Conservation (phyloP, 2,888 invertebrate genomes). For the Agrochola litura region DNA sequence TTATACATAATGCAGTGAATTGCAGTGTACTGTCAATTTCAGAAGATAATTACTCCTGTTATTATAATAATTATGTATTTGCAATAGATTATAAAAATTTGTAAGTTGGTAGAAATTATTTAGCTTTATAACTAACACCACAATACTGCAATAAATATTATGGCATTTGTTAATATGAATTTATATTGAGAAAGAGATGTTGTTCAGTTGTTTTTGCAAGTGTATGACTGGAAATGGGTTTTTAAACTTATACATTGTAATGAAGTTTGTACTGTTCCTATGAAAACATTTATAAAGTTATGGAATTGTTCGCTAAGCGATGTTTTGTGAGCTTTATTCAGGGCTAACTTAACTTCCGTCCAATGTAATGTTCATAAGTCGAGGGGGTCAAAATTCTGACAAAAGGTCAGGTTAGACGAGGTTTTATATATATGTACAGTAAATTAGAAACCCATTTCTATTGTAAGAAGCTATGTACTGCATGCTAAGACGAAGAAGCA, state of each 20-base stretch:
- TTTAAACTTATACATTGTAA: constrained; percentile 44
- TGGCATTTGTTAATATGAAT: constrained; percentile 16
- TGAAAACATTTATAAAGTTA: constrained; percentile 27
- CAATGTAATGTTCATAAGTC: constrained; percentile 56
- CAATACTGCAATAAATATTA: constrained; percentile 9
- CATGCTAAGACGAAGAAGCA: constrained; percentile 13
- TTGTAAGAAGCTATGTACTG: constrained; percentile 37
- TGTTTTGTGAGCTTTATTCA: constrained; percentile 58
- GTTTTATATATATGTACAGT: constrained; percentile 43
- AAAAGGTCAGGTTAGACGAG: constrained; percentile 11
- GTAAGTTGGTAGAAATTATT: constrained; percentile 12
- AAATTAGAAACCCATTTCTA: constrained; percentile 61
- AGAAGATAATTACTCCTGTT: background rate
- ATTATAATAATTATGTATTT: constrained; percentile 13
- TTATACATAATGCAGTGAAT: constrained; percentile 10
- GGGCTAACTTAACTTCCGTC: constrained; percentile 56
- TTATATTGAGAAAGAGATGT: constrained; percentile 25
- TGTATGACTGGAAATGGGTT: constrained; percentile 56
- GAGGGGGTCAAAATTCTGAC: constrained; percentile 35
- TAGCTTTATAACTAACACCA: constrained; percentile 22
- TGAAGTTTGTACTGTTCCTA: constrained; percentile 37
- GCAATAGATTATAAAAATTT: constrained; percentile 13
- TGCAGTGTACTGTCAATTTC: constrained; percentile 21
- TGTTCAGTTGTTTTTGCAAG: constrained; percentile 15
- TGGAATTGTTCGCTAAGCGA: constrained; percentile 58